Evolutionary conservation across 2,797 vertebrate genomes (phyloP).

Genomic region (Poeciliopsis gracilis): DNA sequence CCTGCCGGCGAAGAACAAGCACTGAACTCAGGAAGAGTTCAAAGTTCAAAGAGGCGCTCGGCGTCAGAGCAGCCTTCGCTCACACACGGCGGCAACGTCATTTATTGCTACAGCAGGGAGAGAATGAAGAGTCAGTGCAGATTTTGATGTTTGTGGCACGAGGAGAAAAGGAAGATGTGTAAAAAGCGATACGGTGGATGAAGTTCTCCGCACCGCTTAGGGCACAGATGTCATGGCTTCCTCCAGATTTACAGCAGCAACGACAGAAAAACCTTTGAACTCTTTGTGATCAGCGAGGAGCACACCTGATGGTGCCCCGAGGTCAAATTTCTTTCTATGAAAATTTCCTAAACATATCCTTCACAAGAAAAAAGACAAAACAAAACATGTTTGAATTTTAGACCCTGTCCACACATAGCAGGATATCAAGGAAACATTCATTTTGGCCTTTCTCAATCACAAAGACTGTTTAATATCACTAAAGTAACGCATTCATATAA

Average conservation of each 20-base stretch:
- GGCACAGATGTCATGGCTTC: constrained; percentile 36
- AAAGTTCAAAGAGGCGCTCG: neutral
- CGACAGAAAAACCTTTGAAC: neutral
- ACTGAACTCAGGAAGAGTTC: constrained; percentile 25
- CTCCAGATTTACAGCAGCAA: constrained; percentile 39
- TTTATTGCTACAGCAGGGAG: constrained; percentile 43
- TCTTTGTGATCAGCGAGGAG: neutral
- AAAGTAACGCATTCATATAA: too few relatives aligned
- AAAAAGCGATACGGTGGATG: neutral
- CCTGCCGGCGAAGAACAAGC: constrained; percentile 16
- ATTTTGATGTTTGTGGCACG: neutral
- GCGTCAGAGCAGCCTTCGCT: neutral
- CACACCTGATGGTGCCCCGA: neutral
- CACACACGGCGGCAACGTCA: neutral
- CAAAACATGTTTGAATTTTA: neutral
- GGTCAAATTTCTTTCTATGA: neutral
- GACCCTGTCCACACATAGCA: too few relatives aligned
- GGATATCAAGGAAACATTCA: too few relatives aligned
- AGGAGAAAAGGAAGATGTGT: neutral
- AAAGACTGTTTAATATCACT: too few relatives aligned
- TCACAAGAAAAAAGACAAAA: neutral
- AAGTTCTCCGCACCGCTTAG: neutral
- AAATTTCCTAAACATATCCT: neutral
- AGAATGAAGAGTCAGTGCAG: constrained; percentile 8
- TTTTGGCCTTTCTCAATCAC: too few relatives aligned